phyloP scores from a whole-genome alignment of 1,140 invertebrate species.

The Mercenaria mercenaria region DNA sequence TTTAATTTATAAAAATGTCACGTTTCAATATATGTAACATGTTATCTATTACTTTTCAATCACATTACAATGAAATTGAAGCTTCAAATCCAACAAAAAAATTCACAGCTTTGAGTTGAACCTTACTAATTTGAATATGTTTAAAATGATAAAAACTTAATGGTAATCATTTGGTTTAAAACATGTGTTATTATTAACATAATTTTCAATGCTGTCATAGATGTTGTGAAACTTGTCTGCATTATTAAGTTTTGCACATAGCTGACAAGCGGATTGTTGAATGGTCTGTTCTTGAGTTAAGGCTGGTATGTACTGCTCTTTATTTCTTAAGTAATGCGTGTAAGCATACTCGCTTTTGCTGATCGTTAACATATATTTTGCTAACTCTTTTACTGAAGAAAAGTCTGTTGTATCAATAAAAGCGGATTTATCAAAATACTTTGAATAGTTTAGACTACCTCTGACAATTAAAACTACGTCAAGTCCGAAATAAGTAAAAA shows the following conservation, averaged over 20 bases:
- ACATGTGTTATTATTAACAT: not conserved
- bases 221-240: not conserved
- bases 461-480: constrained; percentile 27
- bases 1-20: too few species aligned
- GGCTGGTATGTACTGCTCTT: not conserved
- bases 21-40: too few species aligned
- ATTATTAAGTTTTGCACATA: constrained; percentile 48
- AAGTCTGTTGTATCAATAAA: constrained; percentile 43
- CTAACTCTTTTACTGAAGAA: not conserved
- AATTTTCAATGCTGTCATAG: not conserved
- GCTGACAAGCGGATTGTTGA: not conserved
- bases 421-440: not conserved
- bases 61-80: too few species aligned
- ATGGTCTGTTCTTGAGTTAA: not conserved
- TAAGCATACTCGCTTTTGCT: not conserved
- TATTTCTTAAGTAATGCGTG: not conserved
- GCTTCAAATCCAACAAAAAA: too few species aligned
- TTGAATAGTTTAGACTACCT: constrained; percentile 14
- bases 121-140: too few species aligned
- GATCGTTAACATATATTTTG: not conserved
- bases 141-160: too few species aligned
- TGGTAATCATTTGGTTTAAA: not conserved
- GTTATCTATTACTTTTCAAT: too few species aligned
- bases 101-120: too few species aligned
- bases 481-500: constrained; percentile 88